Evolutionary conservation across 2,888 invertebrate species (phyloP).

Genomic region (Isotomurus palustris): DNA sequence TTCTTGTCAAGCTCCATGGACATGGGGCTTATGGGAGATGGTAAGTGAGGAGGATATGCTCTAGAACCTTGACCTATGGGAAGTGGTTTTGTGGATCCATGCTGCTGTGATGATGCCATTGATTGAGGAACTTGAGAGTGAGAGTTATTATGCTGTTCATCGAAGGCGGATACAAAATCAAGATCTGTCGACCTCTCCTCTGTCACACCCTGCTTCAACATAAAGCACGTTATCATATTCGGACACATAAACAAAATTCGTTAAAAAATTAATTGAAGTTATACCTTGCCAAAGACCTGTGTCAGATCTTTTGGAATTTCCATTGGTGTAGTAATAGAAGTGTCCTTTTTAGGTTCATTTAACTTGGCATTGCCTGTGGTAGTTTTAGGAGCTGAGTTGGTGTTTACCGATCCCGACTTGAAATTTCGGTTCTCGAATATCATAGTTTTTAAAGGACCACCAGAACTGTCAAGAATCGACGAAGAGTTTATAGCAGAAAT

Average conservation of each 20-base stretch:
- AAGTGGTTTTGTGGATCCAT: constrained; percentile 11
- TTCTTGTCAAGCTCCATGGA: constrained; percentile 43
- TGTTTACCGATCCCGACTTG: no score
- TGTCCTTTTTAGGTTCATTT: constrained; percentile 24
- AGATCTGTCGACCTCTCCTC: constrained; percentile 25
- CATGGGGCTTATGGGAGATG: constrained; percentile 43
- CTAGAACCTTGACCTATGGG: constrained; percentile 22
- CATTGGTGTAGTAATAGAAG: constrained; percentile 16
- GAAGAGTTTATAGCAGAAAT: background rate
- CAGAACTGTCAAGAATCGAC: constrained; percentile 31
- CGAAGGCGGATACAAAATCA: constrained; percentile 33
- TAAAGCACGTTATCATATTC: no score
- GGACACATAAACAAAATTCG: constrained; percentile 2
- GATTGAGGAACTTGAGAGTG: constrained; percentile 14
- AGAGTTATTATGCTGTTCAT: constrained; percentile 14
- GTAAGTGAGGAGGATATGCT: constrained; percentile 35
- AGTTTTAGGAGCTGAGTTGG: constrained; percentile 24
- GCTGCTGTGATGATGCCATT: constrained; percentile 16
- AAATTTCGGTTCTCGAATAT: constrained; percentile 45
- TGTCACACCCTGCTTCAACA: constrained; percentile 6
- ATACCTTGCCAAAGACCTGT: constrained; percentile 34
- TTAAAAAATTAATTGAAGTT: background rate
- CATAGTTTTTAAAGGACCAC: constrained; percentile 40
- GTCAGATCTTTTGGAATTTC: constrained; percentile 34
- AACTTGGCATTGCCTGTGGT: constrained; percentile 11